A percentile compares a stretch with the other conserved stretches of the same genome.
These are phyloP conservation scores for Oryctolagus cuniculus DNA, from an alignment of 2,113 vertebrate genomes.

Conservation along the genomic window mOryCun1.1 NC_091437.1:35880001-35880500, in stretches of 20 bases:
- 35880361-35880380: background rate
- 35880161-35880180: background rate
- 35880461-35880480: background rate
- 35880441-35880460: background rate
- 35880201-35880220: background rate
- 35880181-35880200: background rate
- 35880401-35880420: rapidly evolving
- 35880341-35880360: background rate
- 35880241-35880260: background rate
- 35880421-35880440: background rate
- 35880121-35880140: background rate
- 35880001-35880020: background rate
- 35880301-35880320: background rate
- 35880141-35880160: background rate
- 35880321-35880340: background rate
- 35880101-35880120: too few species aligned
- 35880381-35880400: background rate
- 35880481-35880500: background rate
- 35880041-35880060: background rate
- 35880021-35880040: background rate
- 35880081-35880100: background rate
- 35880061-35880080: background rate
- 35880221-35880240: background rate
- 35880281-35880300: conserved; percentile 47
- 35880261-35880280: background rate